Evolutionary conservation across 35 echinoderm and acorn worm species (phyloP), one percentile per base, ranked within the genome.

Genomic region (Chiridota heheva): DNA sequence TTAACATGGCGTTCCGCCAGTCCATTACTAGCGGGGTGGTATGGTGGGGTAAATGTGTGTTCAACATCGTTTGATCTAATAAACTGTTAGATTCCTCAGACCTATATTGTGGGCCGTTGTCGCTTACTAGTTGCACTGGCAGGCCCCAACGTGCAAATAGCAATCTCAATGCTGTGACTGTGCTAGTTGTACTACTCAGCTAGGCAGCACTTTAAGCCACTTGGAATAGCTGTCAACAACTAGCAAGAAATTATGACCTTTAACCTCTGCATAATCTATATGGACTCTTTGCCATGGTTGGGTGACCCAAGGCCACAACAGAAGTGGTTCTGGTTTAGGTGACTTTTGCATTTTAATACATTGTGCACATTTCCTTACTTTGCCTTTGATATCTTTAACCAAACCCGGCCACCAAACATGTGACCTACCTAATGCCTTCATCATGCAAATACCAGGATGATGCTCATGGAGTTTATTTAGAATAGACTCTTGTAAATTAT

Each of bases 361-460:
- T 13, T 42, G 43, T 1, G 77, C 20, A 40, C 87, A 89, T 32
- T 46, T n/a, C 30, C 78, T 34, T 34, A 72, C 87, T 30, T 49
- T 74, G 25, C 37, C 34, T 66, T 89, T 58, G 64, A 89, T 89
- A 32, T 89, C 77, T 66, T 82, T 63, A 38, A 82, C 87, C 75
- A 89, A 24, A 17, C 78, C 55, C 18, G 87, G 87, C 78, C 87
- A 89, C 87, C 87, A 89, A 4, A 88, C 42, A 41, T 88, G 46
- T 38, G 45, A 26, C 17, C 65, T 39, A 27, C 64, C 86, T 27
- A 82, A 40, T n/a, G 76, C 62, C 51, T 89, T 76, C 80, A 84
- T 78, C 42, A 71, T 55, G 51, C 49, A 53, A 27, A 84, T 90
- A 18, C 88, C 88, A 0, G 65, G 63, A 34, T 90, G 88, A 36